phyloP scores from a whole-genome alignment of 2,113 vertebrate genomes.

The Halichoerus grypus region DNA sequence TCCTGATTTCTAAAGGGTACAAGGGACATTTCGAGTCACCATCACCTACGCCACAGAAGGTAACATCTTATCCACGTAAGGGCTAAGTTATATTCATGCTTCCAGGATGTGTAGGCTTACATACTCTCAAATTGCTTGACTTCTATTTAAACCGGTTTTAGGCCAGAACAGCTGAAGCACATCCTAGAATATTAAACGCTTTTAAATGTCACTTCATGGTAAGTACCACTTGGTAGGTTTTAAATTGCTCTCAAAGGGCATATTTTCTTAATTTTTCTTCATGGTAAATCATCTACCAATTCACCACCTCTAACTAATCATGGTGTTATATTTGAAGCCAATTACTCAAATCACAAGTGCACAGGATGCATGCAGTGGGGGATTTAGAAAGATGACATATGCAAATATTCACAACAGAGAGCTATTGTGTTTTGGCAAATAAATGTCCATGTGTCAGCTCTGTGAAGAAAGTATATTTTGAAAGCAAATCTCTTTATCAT shows the following conservation, averaged over 20 bases:
- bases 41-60: not conserved
- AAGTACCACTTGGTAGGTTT: slow-evolving; percentile 39
- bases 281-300: not conserved
- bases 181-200: slow-evolving; percentile 26
- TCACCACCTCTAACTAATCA: not conserved
- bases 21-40: not conserved
- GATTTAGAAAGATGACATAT: not conserved
- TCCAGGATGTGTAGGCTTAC: not conserved
- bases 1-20: not conserved
- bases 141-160: slow-evolving; percentile 2
- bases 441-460: not conserved
- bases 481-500: not conserved
- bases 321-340: not conserved
- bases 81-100: not conserved
- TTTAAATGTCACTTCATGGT: slow-evolving; percentile 56
- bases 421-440: not conserved
- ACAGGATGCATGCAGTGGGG: not conserved
- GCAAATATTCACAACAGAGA: not conserved
- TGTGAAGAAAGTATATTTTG: not conserved
- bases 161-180: not conserved
- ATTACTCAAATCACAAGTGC: not conserved
- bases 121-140: not conserved
- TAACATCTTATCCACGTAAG: rapidly evolving
- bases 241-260: slow-evolving; percentile 9
- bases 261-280: slow-evolving; percentile 48